Percentiles rank a stretch among this genome's conserved stretches.
Conservation (phyloP, 2,113 vertebrate species). For the Takifugu bimaculatus region DNA sequence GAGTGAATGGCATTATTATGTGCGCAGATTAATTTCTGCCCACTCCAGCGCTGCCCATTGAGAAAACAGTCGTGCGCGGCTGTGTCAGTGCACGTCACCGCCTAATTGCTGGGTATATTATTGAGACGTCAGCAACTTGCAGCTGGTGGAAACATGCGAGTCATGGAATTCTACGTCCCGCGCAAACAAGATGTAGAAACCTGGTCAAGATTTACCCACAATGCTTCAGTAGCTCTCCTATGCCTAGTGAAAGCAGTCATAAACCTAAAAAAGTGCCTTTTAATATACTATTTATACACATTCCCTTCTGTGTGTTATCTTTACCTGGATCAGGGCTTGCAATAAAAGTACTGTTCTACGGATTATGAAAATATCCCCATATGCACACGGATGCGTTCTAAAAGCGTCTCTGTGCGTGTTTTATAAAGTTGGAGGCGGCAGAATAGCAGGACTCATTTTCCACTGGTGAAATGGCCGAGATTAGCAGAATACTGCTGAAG, state of each 20-base stretch:
- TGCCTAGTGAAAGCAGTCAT: too few relatives aligned
- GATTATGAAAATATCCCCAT: too few relatives aligned
- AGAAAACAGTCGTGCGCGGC: slow-evolving; percentile 65
- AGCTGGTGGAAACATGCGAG: not conserved
- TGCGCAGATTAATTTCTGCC: slow-evolving; percentile 74
- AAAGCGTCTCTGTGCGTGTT: not conserved
- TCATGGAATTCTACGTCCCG: too few relatives aligned
- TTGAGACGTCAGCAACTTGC: slow-evolving; percentile 31
- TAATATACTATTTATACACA: too few relatives aligned
- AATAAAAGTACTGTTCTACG: too few relatives aligned
- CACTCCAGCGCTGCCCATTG: slow-evolving; percentile 56
- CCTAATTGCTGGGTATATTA: slow-evolving; percentile 55
- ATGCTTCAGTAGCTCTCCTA: too few relatives aligned
- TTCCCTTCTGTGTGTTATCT: too few relatives aligned
- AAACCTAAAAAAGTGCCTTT: too few relatives aligned
- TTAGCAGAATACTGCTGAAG: slow-evolving; percentile 24
- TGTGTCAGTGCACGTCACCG: slow-evolving; percentile 41
- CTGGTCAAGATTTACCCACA: too few relatives aligned
- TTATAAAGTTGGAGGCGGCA: slow-evolving; percentile 19
- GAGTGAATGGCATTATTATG: slow-evolving; percentile 79
- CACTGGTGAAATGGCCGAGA: slow-evolving; percentile 23
- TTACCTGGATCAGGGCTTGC: too few relatives aligned
- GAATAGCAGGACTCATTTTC: slow-evolving; percentile 30
- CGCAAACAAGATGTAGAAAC: too few relatives aligned
- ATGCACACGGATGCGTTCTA: too few relatives aligned